Evolutionary conservation across 2,113 vertebrate species (phyloP).

Genomic region (Gila orcuttii): DNA sequence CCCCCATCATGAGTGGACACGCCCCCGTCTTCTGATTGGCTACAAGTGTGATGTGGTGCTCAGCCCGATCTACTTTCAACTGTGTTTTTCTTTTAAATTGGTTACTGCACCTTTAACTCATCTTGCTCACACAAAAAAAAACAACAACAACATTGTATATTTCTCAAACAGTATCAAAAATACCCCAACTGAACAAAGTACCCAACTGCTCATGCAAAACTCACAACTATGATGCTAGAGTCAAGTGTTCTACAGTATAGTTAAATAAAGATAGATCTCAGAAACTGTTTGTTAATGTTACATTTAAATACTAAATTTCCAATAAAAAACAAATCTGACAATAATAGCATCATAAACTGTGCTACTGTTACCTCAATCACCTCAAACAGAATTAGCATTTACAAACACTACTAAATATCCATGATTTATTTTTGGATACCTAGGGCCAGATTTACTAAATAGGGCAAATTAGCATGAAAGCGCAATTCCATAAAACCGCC

Average conservation of each 20-base stretch:
- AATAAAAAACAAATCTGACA: background rate
- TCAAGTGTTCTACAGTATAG: too few relatives aligned
- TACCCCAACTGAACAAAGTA: background rate
- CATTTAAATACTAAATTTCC: background rate
- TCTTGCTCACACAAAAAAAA: background rate
- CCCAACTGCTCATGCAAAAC: background rate
- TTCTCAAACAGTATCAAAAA: background rate
- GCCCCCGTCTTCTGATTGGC: too few relatives aligned
- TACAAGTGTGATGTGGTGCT: too few relatives aligned
- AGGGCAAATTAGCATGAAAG: too few relatives aligned
- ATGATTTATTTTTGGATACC: background rate
- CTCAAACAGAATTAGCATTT: background rate
- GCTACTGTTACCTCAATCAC: background rate
- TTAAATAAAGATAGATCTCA: background rate
- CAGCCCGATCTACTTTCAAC: too few relatives aligned
- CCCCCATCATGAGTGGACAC: too few relatives aligned
- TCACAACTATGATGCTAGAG: too few relatives aligned
- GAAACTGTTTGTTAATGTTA: background rate
- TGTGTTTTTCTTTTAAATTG: too few relatives aligned
- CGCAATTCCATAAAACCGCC: too few relatives aligned
- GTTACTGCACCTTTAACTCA: background rate
- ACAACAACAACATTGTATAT: background rate
- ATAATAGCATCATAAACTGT: too few relatives aligned
- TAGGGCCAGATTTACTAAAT: too few relatives aligned
- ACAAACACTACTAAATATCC: background rate